A percentile compares a stretch with the other conserved stretches of the same genome.
These are phyloP conservation scores for Tetrapedia diversipes DNA, from an alignment of 2,888 invertebrate genomes.

Conservation along the genomic window DNA sequence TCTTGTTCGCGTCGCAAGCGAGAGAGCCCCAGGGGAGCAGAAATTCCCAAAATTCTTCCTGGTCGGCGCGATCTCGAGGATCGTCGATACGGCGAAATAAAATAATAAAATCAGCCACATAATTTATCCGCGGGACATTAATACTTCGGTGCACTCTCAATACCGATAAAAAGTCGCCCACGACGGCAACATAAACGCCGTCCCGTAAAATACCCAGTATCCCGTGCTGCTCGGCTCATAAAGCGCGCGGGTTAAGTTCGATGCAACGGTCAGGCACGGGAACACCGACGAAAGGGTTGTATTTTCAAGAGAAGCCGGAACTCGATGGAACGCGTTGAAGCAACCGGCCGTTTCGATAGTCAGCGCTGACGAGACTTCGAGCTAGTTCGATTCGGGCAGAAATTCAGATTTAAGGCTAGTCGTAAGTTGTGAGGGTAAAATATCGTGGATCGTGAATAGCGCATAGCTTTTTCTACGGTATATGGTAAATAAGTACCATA, in stretches of 20 bases:
- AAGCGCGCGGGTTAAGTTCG: conserved; percentile 17
- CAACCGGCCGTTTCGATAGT: too few relatives aligned
- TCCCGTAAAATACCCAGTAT: conserved; percentile 34
- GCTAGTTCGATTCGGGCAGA: too few relatives aligned
- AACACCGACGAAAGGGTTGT: background rate
- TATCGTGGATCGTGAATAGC: too few relatives aligned
- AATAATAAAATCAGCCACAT: conserved; percentile 32
- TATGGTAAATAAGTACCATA: too few relatives aligned
- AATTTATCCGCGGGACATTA: conserved; percentile 41
- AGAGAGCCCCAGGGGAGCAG: background rate
- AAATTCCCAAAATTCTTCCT: conserved; percentile 6
- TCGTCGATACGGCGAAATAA: conserved; percentile 5
- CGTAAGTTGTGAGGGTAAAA: too few relatives aligned
- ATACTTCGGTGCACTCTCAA: conserved; percentile 27
- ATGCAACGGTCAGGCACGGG: background rate
- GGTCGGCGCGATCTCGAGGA: background rate
- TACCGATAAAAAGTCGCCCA: conserved; percentile 55
- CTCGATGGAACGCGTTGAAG: background rate
- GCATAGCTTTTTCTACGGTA: too few relatives aligned
- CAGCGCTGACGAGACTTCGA: too few relatives aligned
- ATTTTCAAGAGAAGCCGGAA: background rate
- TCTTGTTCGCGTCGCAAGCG: background rate
- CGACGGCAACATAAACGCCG: conserved; percentile 38
- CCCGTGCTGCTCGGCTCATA: conserved; percentile 37
- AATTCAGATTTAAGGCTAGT: too few relatives aligned